Evolutionary conservation across 2,113 vertebrate genomes (phyloP), one percentile per base, ranked within the genome.

Genomic region (Hemichromis elongatus): DNA sequence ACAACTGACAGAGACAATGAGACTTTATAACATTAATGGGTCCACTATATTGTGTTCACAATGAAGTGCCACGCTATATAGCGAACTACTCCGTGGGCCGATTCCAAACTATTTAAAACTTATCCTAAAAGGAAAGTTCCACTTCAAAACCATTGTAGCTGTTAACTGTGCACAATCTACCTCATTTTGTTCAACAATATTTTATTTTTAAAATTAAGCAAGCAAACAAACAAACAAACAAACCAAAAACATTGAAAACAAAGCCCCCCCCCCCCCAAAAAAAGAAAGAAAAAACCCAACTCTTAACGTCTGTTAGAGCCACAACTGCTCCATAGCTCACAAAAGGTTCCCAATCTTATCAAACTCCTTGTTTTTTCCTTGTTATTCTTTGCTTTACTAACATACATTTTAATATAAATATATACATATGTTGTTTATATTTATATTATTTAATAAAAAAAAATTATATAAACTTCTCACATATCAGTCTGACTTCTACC

Each of bases 1-100:
- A 94, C 90, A 95, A 91, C 91, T 93, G 92, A 93, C 90, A 88
- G 80, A 85, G 87, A 85, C 88, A 86, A 95, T 90, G 91, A 93
- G 91, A 92, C 90, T 95, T 95, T 94, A 95, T 93, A 77, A 56
- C 83, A 19, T 86, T 84, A 88, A 92, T 86, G 82, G 82, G 50
- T 86, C 81, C 84, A 68, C 85, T 93, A 88, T 92, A 80, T 88
- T 79, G 86, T 55, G 75, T 54, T 90, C 87, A 77, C 50, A 92
- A 81, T 86, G 81, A 89, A 88, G 68, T 75, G 59, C 73, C 80
- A 61, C 42, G 26, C 42, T 47, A n/a, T 24, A n/a, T 24, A 86
- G 54, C 79, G 63, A 80, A 28, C 57, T 18, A 16, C 18, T 26
- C 57, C 28, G 26, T 42, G 56, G 40, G 85, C 6, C 40, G 37